Evolutionary conservation across 2,888 invertebrate species (phyloP), one percentile per base, ranked within the genome.

Genomic region (Punctoribates punctum): DNA sequence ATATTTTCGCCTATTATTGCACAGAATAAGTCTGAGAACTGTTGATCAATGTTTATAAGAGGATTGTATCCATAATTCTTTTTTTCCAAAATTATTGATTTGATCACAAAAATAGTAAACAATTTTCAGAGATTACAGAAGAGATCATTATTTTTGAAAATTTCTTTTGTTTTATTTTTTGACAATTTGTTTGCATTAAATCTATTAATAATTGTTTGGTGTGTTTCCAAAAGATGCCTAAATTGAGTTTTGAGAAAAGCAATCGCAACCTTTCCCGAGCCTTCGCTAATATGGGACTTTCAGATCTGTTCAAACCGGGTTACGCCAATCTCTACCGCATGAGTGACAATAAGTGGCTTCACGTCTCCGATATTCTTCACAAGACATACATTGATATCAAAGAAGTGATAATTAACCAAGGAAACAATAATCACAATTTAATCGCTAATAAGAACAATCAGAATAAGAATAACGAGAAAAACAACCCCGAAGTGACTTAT

Each of bases 311-410:
- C 51, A 78, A 77, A 11, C 80, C 80, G 0, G 81, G 80, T 13
- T 78, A 79, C 54, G 78, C 80, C 38, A 76, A 79, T 46, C 77
- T 80, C 6, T 79, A 79, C 57, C 79, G 79, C 27, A 78, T 80
- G 62, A 78, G 77, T 73, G 79, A 79, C 51, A 79, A 78, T 51
- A 79, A 79, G n/a, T 80, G 80, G 80, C 76, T 80, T 11, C 79
- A 80, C 67, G 77, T 80, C 20, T 79, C 79, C 23, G 79, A 80
- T 57, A 78, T 80, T 11, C 77, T 79, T 13, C 80, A 80, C 74
- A 78, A 80, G 34, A 77, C 79, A 1, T 62, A 73, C 13, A 77
- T 80, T 0, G 79, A 80, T 15, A 78, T 80, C 4, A 74, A 67
- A 48, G 76, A 74, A 65, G 67, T 34, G 57, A 65, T n/a, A n/a